These are phyloP conservation scores for Xestia ashworthii DNA, from an alignment of 2,888 invertebrate species.

Conservation along the genomic window DNA sequence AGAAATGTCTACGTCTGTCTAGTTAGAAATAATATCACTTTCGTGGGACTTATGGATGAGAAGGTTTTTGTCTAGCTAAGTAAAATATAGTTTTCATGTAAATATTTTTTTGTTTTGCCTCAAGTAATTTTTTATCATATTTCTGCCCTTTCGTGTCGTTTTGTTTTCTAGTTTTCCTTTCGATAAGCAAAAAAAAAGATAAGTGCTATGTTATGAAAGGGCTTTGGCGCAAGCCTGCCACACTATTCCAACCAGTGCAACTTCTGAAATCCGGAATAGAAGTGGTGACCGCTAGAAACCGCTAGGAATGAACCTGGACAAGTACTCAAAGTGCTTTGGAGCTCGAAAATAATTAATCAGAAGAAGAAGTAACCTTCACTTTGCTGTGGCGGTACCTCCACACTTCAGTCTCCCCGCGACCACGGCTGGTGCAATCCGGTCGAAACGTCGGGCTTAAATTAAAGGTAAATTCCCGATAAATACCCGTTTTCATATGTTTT, in stretches of 20 bases:
- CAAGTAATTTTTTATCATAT: neutral
- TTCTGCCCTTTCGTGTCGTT: neutral
- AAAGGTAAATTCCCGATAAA: too few relatives aligned
- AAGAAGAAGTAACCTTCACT: too few relatives aligned
- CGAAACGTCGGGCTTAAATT: too few relatives aligned
- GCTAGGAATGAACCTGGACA: neutral
- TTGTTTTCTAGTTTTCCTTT: too few relatives aligned
- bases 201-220: too few relatives aligned
- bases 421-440: too few relatives aligned
- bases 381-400: too few relatives aligned
- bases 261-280: neutral
- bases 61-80: neutral
- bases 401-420: too few relatives aligned
- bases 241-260: too few relatives aligned
- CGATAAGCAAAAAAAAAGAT: too few relatives aligned
- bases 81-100: neutral
- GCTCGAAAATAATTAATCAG: neutral
- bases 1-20: slow-evolving; percentile 16
- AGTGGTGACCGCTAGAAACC: neutral
- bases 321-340: neutral
- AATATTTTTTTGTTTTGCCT: neutral
- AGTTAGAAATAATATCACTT: slow-evolving; percentile 7
- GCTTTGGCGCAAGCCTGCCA: neutral
- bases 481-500: too few relatives aligned
- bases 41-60: neutral